phyloP scores from a whole-genome alignment of 2,113 vertebrate species.

The Pantherophis guttatus region DNA sequence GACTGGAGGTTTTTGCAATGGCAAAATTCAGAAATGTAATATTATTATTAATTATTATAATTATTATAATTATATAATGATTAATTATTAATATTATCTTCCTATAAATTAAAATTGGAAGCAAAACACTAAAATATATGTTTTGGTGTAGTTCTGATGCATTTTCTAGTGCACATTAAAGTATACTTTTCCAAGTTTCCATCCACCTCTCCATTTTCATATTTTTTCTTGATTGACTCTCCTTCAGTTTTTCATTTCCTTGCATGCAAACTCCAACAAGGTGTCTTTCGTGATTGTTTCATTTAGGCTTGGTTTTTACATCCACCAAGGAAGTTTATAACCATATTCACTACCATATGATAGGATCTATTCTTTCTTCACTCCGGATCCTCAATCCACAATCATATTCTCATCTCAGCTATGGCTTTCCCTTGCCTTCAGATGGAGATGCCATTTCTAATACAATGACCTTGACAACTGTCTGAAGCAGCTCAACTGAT shows the following conservation, averaged over 20 bases:
- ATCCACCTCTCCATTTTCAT: slow-evolving; percentile 1
- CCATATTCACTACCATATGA: background rate
- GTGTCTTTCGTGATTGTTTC: background rate
- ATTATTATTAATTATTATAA: no score
- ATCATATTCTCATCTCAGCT: background rate
- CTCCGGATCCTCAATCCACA: background rate
- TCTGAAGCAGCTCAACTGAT: background rate
- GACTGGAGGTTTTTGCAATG: background rate
- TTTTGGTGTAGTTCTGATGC: background rate
- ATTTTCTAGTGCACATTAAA: background rate
- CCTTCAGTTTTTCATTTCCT: slow-evolving; percentile 4
- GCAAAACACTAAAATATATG: background rate
- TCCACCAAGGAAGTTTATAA: background rate
- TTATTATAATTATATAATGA: no score
- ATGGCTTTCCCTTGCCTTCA: background rate
- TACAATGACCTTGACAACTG: background rate
- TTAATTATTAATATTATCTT: background rate
- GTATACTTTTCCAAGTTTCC: background rate
- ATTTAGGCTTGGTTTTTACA: background rate
- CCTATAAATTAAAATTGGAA: background rate
- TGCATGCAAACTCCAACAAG: slow-evolving; percentile 1
- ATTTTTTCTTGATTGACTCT: slow-evolving; percentile 6
- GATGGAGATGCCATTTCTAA: background rate
- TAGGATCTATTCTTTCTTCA: background rate
- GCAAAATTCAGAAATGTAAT: background rate